Base-by-base conservation (phyloP, 2,797 vertebrate species). In the Semaprochilodus insignis region DNA sequence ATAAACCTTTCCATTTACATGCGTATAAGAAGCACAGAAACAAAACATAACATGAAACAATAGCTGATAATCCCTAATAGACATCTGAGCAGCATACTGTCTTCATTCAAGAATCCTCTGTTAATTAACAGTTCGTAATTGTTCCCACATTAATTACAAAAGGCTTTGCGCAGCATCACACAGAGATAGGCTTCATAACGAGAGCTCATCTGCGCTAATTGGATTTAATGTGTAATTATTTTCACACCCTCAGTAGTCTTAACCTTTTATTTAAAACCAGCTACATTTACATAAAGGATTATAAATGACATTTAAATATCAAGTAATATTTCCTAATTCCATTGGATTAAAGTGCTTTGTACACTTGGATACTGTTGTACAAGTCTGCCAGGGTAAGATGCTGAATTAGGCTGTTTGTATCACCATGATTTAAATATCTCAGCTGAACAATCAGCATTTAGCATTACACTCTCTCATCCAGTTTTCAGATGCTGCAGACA, bases 221-320 rank as follows among this genome's bases (percentile, higher is more conserved):
- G 84, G 82, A 88, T 90, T 90, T 85, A 85, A 87, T 89, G 85
- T 87, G 88, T 86, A 86, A 90, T 90, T 89, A 89, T 89, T 89
- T 89, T 85, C 82, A 67, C 90, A 93, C 92, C 92, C 90, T 87
- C 87, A 90, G 91, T 87, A 83, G 90, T 83, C 82, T 85, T 87
- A 92, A 90, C 88, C 92, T 93, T 93, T 93, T 59, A 93, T 94
- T 93, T 91, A 91, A 90, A 91, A 73, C 69, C 86, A 82, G 16
- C 52, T 34, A 78, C 92, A 93, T 93, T 93, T 91, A 92, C 90
- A 92, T 86, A 83, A 86, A 90, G 59, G 71, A 81, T 77, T 70
- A 77, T 52, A 34, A 82, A 87, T 70, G 82, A 81, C 87, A 89
- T 88, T 87, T 77, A 81, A 34, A 59, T 87, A 84, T 78, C 40